Base-by-base conservation (phyloP, 2,113 vertebrate species). In the Clarias batrachus region DNA sequence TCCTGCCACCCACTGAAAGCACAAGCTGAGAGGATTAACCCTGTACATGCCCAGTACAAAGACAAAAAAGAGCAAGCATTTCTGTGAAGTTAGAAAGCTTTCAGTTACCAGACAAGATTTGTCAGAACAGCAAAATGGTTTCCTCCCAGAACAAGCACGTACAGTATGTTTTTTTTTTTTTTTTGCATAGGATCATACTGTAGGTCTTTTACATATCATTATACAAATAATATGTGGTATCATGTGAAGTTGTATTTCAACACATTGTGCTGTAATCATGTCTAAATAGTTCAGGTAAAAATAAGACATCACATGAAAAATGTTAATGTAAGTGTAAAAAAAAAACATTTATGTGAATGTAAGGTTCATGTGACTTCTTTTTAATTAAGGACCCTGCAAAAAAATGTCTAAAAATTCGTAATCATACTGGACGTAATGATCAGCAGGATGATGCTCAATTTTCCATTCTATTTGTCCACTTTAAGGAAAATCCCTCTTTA, bases 21-120 rank as follows among this genome's bases (percentile, higher is more conserved):
- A 62, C 79, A 81, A 63, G 33, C 30, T 81, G 79, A 37, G 21
- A 37, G 21, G 19, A 37, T 81, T 60, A 81, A 81, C 27, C 56
- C 11, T 63, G 33, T 63, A n/a, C 23, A 62, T 10, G 7, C n/a
- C 3, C 11, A 62, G 59, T 65, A 33, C 60, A 41, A 57, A 77
- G 25, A 76, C 73, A 76, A 76, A 41, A 33, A 0, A 41, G 19
- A 23, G 37, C 19, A 78, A 48, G 48, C 33, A 81, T 48, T 79
- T 57, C 54, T 63, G 19, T 7, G 30, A 63, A 2, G 30, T 62
- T 41, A 60, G 17, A 80, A 80, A 60, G 77, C 25, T 60, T 63
- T 81, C 10, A 33, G 11, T 33, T 62, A 62, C 9, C 21, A 63
- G 79, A 60, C 4, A 21, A 9, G 30, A 16, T 80, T 19, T 80